Base-by-base conservation (phyloP, 2,797 vertebrate species). In the Poecile montanus region DNA sequence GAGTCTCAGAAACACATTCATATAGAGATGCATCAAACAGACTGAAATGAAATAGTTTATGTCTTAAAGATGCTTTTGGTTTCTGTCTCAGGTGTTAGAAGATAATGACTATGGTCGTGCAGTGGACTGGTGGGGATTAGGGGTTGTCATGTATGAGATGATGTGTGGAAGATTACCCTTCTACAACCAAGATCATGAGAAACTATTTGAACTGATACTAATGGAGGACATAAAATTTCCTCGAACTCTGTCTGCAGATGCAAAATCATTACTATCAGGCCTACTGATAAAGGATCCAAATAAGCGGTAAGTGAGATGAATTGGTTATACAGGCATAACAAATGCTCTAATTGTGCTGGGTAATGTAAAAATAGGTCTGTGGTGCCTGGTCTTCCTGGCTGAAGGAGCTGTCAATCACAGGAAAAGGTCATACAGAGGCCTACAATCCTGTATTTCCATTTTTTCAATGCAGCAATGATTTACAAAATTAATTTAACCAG, bases 141-240 rank as follows among this genome's bases (percentile, higher is more conserved):
- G 99, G 16, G 99, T 99, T 89, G 99, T 99, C 96, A 99, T 99
- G 97, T 99, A 99, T 68, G 99, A 99, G 96, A 99, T 99, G 99
- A 99, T 99, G 99, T 99, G 99, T 58, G 99, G 99, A 79, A 98
- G 99, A 61, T 96, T 99, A 86, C 99, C 99, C 1, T 99, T 99
- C 98, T 99, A 99, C 98, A 99, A 99, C 98, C 99, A 99, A 97
- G 99, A 99, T 97, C 99, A 99, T n/a, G 99, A 99, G 98, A 99
- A 99, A 94, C 98, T 99, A 42, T 99, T 99, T 94, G 99, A 99
- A 97, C 98, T 99, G 75, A 99, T 99, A 96, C 98, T 99, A 88
- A 99, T 99, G 99, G 99, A 99, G 96, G 99, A 99, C 95, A 99
- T 99, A 97, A 99, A 99, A 98, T 99, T 99, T 97, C 99, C 99